Conservation (phyloP, 2,113 vertebrate species). For the Nyctereutes procyonoides region DNA sequence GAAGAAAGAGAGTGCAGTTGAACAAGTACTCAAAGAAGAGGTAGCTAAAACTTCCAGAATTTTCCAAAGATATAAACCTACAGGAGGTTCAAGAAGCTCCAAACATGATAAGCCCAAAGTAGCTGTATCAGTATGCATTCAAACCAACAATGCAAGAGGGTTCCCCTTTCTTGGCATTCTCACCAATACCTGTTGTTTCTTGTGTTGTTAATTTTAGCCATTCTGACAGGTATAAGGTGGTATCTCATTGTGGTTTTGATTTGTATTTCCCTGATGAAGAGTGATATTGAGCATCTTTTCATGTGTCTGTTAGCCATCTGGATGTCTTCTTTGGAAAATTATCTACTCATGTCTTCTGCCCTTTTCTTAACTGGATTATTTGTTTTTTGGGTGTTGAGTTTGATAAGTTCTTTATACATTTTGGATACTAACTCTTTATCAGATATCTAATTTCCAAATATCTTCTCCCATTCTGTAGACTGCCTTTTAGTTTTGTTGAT, state of each 20-base stretch:
- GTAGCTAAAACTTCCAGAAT: not conserved
- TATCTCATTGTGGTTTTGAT: not conserved
- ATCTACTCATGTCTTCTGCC: not conserved
- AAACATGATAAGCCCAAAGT: not conserved
- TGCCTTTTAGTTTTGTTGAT: too few relatives aligned
- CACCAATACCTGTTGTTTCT: not conserved
- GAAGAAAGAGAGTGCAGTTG: not conserved
- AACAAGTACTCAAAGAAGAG: not conserved
- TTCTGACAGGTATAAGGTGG: not conserved
- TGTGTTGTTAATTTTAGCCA: not conserved
- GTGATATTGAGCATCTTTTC: not conserved
- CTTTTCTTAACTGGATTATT: not conserved
- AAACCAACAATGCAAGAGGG: not conserved
- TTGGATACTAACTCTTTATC: too few relatives aligned
- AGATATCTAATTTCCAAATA: too few relatives aligned
- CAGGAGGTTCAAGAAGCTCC: not conserved
- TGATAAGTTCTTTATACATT: too few relatives aligned
- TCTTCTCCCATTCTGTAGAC: too few relatives aligned
- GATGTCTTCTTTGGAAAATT: not conserved
- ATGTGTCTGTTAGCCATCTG: not conserved
- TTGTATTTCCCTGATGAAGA: not conserved
- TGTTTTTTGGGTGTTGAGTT: too few relatives aligned
- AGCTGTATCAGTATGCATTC: not conserved
- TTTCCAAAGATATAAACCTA: not conserved
- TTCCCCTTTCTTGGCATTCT: not conserved